A percentile compares a stretch with the other conserved stretches of the same genome.
These are phyloP conservation scores for Hybos culiciformis DNA, from an alignment of 2,888 invertebrate species.

Conservation along the genomic window DNA sequence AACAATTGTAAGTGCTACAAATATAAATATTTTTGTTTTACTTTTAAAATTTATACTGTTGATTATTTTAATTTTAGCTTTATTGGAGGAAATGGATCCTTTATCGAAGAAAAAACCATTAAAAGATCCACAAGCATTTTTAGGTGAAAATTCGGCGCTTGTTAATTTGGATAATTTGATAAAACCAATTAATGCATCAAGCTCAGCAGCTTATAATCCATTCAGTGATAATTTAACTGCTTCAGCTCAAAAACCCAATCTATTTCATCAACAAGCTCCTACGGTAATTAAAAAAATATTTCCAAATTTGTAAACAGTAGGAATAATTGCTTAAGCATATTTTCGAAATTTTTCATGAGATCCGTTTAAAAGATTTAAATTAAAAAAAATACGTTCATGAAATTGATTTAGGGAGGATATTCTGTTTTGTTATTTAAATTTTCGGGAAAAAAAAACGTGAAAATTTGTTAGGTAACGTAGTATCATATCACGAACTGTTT, in stretches of 20 bases:
- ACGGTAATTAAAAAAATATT: constrained; percentile 23
- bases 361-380: no score
- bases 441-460: no score
- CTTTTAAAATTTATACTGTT: not conserved
- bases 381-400: no score
- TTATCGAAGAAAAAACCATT: constrained; percentile 29
- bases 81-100: constrained; percentile 35
- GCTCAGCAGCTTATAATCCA: constrained; percentile 31
- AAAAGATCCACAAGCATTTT: constrained; percentile 89
- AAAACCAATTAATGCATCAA: constrained; percentile 38
- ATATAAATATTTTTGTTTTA: not conserved
- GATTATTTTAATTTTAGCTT: constrained; percentile 16
- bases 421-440: no score
- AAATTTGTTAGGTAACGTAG: no score
- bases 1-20: constrained; percentile 26
- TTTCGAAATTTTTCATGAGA: no score
- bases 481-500: no score
- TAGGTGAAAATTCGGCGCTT: constrained; percentile 91
- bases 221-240: constrained; percentile 27
- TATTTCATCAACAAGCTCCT: constrained; percentile 43
- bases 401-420: no score
- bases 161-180: constrained; percentile 97
- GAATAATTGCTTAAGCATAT: no score
- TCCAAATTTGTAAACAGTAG: not conserved
- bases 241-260: constrained; percentile 39